Evolutionary conservation across 1,140 invertebrate species (phyloP).

Genomic region (Drosophila carrolli): DNA sequence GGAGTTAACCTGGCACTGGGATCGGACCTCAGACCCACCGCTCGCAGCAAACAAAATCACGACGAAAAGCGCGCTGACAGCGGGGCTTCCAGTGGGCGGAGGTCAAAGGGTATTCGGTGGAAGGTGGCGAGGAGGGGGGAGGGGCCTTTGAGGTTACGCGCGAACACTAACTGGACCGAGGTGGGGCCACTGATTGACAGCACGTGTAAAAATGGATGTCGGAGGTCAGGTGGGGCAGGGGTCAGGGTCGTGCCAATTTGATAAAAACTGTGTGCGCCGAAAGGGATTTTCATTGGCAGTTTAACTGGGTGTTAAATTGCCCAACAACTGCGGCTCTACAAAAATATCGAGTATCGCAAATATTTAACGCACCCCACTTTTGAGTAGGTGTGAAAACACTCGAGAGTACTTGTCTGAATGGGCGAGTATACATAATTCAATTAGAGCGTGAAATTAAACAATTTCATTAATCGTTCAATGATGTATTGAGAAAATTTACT

Average conservation of each 20-base stretch:
- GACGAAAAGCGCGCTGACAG: conserved; percentile 34
- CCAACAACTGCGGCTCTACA: conserved; percentile 17
- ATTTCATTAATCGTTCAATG: conserved; percentile 24
- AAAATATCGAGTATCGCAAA: conserved; percentile 31
- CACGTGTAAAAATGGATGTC: conserved; percentile 57
- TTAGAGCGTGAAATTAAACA: neutral
- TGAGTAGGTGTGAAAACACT: conserved; percentile 30
- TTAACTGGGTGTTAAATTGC: conserved; percentile 39
- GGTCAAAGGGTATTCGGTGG: neutral
- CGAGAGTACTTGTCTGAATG: conserved; percentile 10
- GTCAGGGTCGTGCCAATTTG: conserved; percentile 34
- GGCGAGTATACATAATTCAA: conserved; percentile 10
- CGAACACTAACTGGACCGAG: conserved; percentile 21
- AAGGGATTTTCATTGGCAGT: conserved; percentile 21
- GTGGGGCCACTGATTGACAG: conserved; percentile 56
- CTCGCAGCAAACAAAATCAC: conserved; percentile 43
- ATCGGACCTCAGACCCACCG: conserved; percentile 17
- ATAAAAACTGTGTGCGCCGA: conserved; percentile 23
- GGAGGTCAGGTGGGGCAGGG: conserved; percentile 15
- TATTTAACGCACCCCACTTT: conserved; percentile 17
- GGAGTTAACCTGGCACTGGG: conserved; percentile 17
- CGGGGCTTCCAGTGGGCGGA: conserved; percentile 7
- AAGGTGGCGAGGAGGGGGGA: too few species aligned
- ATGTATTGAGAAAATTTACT: neutral
- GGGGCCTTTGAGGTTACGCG: conserved; percentile 39